These are phyloP conservation scores for Caenorhabditis brenneri DNA, from an alignment of 1,140 invertebrate genomes.

Conservation along the genomic window DNA sequence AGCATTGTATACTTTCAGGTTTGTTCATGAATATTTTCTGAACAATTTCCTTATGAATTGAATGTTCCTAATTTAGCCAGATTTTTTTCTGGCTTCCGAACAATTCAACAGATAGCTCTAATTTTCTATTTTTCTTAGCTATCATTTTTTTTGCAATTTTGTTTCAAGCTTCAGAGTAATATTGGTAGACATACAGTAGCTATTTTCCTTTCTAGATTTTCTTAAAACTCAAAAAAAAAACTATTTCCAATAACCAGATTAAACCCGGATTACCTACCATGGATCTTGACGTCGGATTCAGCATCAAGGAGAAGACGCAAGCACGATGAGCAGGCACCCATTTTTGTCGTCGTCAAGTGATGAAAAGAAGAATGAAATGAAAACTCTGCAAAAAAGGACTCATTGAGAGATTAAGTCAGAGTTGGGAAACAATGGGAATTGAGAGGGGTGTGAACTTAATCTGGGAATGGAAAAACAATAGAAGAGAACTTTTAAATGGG, in stretches of 20 bases:
- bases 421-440: background rate
- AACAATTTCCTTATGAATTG: too few species aligned
- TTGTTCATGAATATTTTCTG: too few species aligned
- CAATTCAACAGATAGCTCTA: too few species aligned
- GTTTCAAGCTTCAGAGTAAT: too few species aligned
- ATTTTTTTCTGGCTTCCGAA: too few species aligned
- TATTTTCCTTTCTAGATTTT: too few species aligned
- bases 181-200: too few species aligned
- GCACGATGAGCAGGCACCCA: slow-evolving; percentile 54
- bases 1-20: too few species aligned
- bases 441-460: background rate
- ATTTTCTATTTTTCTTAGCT: too few species aligned
- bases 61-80: too few species aligned
- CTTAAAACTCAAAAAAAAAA: too few species aligned
- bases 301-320: slow-evolving; percentile 51
- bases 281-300: slow-evolving; percentile 55
- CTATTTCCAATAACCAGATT: background rate
- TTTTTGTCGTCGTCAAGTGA: background rate
- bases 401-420: background rate
- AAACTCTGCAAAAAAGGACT: background rate
- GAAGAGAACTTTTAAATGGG: background rate
- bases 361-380: background rate
- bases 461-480: background rate
- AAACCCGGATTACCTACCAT: slow-evolving; percentile 41
- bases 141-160: too few species aligned